Conservation (phyloP, 2,888 invertebrate species). For the Andrena haemorrhoa region DNA sequence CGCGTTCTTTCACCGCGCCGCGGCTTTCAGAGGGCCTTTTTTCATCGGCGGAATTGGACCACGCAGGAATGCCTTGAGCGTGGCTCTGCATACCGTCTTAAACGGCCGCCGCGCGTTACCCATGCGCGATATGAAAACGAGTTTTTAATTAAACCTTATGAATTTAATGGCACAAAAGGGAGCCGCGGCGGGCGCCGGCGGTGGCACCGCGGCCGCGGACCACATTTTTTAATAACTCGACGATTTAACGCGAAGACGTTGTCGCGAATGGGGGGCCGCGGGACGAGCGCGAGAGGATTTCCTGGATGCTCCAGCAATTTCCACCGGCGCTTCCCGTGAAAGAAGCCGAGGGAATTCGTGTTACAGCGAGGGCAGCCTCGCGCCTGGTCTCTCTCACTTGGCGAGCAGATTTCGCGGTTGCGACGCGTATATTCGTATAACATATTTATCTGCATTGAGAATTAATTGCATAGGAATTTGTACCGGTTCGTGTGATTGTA, state of each 20-base stretch:
- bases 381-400: background rate
- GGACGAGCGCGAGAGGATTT: background rate
- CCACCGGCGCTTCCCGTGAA: background rate
- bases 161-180: slow-evolving; percentile 53
- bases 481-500: too few relatives aligned
- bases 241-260: slow-evolving; percentile 13
- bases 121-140: slow-evolving; percentile 48
- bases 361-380: background rate
- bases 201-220: slow-evolving; percentile 5
- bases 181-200: background rate
- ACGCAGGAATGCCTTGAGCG: slow-evolving; percentile 25
- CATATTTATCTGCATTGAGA: too few relatives aligned
- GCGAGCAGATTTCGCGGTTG: background rate
- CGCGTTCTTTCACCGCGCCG: background rate
- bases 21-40: slow-evolving; percentile 1
- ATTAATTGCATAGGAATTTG: too few relatives aligned
- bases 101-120: slow-evolving; percentile 28
- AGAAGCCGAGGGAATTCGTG: background rate
- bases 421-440: too few relatives aligned
- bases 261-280: background rate
- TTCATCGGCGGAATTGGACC: slow-evolving; percentile 33
- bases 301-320: slow-evolving; percentile 5
- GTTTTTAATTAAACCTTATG: slow-evolving; percentile 66
- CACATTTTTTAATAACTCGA: slow-evolving; percentile 27
- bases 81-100: slow-evolving; percentile 30